Evolutionary conservation across 2,113 vertebrate genomes (phyloP).

Genomic region (Bos taurus): ARS-UCD2.0 NC_037334.1:4421001-4421500

Average conservation of each 20-base stretch:
- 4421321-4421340: neutral
- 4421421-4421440: neutral
- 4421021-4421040: neutral
- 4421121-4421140: neutral
- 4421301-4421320: neutral
- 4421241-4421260: neutral
- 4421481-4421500: neutral
- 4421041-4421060: neutral
- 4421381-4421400: neutral
- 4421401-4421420: neutral
- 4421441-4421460: neutral
- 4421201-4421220: neutral
- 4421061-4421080: neutral
- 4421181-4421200: neutral
- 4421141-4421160: conserved; percentile 72
- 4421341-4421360: neutral
- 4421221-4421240: neutral
- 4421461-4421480: neutral
- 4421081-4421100: conserved; percentile 39
- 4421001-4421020: neutral
- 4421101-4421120: neutral
- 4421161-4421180: neutral
- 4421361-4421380: neutral
- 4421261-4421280: neutral
- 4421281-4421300: neutral